Evolutionary conservation across 2,797 vertebrate genomes (phyloP).

Genomic region (Myiotriccus ornatus): DNA sequence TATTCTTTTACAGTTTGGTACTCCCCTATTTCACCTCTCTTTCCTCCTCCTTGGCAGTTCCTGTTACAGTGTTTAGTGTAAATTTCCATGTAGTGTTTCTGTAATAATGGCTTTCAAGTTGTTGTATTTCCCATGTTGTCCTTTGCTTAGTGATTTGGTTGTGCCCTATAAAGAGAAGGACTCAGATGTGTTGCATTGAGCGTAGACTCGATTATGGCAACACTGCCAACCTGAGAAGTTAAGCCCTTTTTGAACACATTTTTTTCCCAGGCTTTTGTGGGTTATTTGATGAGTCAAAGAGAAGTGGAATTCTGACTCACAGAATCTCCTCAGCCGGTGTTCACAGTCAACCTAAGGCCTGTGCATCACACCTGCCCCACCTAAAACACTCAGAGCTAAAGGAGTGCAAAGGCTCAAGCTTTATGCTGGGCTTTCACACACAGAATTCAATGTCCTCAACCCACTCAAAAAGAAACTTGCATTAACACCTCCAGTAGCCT

Average conservation of each 20-base stretch:
- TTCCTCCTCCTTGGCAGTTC: background rate
- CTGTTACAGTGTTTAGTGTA: background rate
- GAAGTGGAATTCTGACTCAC: background rate
- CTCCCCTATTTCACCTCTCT: background rate
- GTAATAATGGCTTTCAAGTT: background rate
- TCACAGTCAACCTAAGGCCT: background rate
- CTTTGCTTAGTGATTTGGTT: background rate
- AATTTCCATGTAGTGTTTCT: background rate
- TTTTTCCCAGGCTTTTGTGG: background rate
- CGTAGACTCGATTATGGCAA: background rate
- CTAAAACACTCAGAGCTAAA: background rate
- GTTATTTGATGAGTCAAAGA: background rate
- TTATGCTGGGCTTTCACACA: background rate
- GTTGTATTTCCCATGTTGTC: background rate
- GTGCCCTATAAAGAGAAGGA: background rate
- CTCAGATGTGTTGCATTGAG: background rate
- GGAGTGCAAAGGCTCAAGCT: background rate
- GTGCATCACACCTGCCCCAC: fast-evolving
- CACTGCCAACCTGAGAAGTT: background rate
- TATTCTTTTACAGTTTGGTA: background rate
- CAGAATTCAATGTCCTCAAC: background rate
- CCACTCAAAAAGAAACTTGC: background rate
- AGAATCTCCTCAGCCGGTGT: background rate
- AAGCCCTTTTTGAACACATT: background rate
- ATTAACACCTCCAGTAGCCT: background rate